Conservation (phyloP, 2,113 vertebrate genomes). For the Muntiacus muntjak region DNA sequence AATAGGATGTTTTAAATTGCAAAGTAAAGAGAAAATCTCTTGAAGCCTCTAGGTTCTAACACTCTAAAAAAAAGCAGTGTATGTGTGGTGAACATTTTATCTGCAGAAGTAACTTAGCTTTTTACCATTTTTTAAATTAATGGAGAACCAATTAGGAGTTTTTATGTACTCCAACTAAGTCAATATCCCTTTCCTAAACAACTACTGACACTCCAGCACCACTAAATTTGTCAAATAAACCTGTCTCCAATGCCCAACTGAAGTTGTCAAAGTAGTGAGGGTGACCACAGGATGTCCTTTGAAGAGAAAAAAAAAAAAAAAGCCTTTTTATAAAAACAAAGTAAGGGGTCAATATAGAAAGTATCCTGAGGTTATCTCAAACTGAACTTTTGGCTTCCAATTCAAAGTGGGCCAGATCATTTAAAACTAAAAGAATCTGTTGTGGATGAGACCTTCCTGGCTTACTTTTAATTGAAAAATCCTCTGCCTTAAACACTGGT, state of each 20-base stretch:
- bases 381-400: background rate
- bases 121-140: background rate
- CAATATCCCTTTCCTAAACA: background rate
- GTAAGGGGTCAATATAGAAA: background rate
- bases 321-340: background rate
- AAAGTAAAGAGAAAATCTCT: background rate
- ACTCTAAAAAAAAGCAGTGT: background rate
- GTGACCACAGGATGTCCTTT: background rate
- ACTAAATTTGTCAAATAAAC: background rate
- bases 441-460: background rate
- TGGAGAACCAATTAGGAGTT: background rate
- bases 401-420: background rate
- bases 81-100: background rate
- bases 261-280: background rate
- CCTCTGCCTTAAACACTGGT: background rate
- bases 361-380: background rate
- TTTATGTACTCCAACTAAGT: background rate
- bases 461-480: background rate
- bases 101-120: background rate
- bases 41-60: background rate
- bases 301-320: background rate
- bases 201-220: background rate
- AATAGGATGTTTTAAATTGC: background rate
- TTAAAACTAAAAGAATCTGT: slow-evolving; percentile 3
- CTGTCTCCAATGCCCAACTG: background rate